Evolutionary conservation across 2,797 vertebrate species (phyloP), one percentile per base, ranked within the genome.

Genomic region (Amphiprion clarkii): DNA sequence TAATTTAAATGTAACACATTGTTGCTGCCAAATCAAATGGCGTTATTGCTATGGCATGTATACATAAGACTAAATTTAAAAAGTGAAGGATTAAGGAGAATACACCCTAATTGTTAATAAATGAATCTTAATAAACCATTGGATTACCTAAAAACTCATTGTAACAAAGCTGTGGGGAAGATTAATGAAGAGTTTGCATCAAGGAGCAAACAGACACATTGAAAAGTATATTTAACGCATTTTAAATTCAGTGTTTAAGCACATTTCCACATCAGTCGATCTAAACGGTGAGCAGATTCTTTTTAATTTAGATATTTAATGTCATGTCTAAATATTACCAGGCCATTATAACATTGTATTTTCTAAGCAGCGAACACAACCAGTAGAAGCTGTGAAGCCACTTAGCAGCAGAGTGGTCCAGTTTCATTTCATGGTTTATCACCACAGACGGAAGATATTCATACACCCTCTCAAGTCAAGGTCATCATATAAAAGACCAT

Each of bases 401-500:
- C 66, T 80, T 59, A 71, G 71, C 69, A 33, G n/a, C 71, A 59
- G 46, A 79, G 73, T 48, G 55, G 65, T 79, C 74, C 55, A 58
- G 62, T 83, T 87, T 86, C 69, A 88, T 89, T 86, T 86, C 70
- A 85, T 81, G 84, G 81, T 89, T 87, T 85, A 84, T 81, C 78
- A 49, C 63, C 64, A 71, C 69, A 59, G 64, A 86, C 64, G 74
- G 66, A 87, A 78, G 52, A 72, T 70, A 74, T 73, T 86, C 65
- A 71, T 46, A 78, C 74, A 67, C 36, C 49, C 65, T 71, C 64
- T 27, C 42, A 67, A 89, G 86, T 87, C 82, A 90, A 92, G 88
- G 89, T 91, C 90, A 88, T 87, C 78, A 77, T 79, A 81, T 88
- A 83, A 90, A 85, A 80, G 71, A 86, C 84, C 87, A 85, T 91